Conservation (phyloP, 1,140 invertebrate species). For the Melipona quadrifasciata region DNA sequence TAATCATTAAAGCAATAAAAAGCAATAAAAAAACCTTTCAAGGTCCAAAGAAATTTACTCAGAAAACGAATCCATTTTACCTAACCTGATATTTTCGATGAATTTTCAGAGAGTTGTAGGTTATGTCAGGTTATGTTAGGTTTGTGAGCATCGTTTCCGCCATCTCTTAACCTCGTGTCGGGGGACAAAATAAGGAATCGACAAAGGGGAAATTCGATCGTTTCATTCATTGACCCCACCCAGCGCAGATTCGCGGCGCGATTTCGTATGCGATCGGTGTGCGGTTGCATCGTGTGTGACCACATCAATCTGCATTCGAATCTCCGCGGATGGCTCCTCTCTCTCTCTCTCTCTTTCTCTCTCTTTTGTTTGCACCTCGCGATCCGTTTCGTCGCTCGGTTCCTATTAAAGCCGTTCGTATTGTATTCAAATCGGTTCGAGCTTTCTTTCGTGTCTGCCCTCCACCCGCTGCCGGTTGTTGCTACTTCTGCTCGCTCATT, state of each 20-base stretch:
- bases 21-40: too few relatives aligned
- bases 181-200: neutral
- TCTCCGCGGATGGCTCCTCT: constrained; percentile 51
- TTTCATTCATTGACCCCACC: constrained; percentile 69
- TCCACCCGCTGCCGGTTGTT: constrained; percentile 29
- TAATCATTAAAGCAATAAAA: too few relatives aligned
- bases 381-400: constrained; percentile 64
- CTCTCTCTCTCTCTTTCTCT: constrained; percentile 27
- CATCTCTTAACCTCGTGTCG: neutral
- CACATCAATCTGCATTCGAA: constrained; percentile 79
- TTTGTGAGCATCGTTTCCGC: neutral
- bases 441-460: constrained; percentile 48
- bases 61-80: too few relatives aligned
- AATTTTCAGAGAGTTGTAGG: neutral
- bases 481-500: constrained; percentile 39
- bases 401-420: constrained; percentile 75
- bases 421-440: constrained; percentile 80
- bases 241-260: constrained; percentile 19
- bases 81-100: neutral
- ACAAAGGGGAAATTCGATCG: constrained; percentile 56
- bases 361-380: constrained; percentile 77
- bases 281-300: constrained; percentile 79
- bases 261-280: constrained; percentile 76
- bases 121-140: too few relatives aligned
- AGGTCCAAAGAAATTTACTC: too few relatives aligned